Evolutionary conservation across 1,140 invertebrate species (phyloP), one percentile per base, ranked within the genome.

Genomic region (Stratiolaelaps scimitus): DNA sequence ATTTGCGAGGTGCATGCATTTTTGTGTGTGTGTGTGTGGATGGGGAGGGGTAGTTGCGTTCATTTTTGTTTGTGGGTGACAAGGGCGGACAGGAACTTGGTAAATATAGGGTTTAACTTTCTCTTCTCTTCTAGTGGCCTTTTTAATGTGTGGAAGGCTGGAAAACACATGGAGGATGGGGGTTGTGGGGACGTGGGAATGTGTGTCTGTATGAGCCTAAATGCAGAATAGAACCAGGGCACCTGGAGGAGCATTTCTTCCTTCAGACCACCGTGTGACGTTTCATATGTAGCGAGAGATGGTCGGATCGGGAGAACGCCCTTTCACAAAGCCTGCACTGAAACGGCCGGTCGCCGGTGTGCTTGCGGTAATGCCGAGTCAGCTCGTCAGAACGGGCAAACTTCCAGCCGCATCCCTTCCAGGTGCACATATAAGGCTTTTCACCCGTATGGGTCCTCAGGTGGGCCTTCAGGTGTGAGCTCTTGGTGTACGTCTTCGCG

Each of bases 391-490:
- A 80, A 66, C 80, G 71, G 6, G 81, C 81, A 74, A 82, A 82
- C 66, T 79, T 79, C 81, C 81, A 82, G 0, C 78, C 79, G 69
- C 81, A 82, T 13, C 79, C 80, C 66, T 76, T 77, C 81, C 80
- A 82, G 19, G 72, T 78, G 69, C 81, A 82, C 44, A 75, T 73
- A 69, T 82, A 82, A 1, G 81, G 81, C 69, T 82, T 82, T 68
- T 82, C 81, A 72, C 83, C 81, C 67, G 82, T 84, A 70, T 84
- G 82, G 48, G 82, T 81, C 64, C 81, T 71, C 40, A 82, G 73
- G 72, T 86, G 84, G 4, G 83, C 81, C 70, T 85, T 83, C 64
- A 86, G 75, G 74, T 86, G 84, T 1, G 84, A 85, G 66, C 81
- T 83, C 72, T 86, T 86, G 4, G 81, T 83, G 74, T 85, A 86